Evolutionary conservation across 2,797 vertebrate genomes (phyloP).

Genomic region (Rachycentron canadum): DNA sequence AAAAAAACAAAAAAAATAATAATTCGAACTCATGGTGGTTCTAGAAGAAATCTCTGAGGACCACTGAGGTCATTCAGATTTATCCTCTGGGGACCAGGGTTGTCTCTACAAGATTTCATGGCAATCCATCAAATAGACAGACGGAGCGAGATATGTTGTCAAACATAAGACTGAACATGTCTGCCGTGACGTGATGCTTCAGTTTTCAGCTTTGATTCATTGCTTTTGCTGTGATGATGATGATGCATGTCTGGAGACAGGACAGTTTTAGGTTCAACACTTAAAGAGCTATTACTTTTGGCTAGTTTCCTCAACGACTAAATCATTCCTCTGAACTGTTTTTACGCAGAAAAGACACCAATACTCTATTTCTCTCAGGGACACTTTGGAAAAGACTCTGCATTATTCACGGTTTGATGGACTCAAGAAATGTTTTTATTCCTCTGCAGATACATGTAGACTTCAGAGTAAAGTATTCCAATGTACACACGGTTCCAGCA

Average conservation of each 20-base stretch:
- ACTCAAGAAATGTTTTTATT: constrained; percentile 46
- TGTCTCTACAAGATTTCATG: background rate
- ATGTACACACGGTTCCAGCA: constrained; percentile 27
- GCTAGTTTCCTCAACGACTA: constrained; percentile 27
- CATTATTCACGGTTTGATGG: constrained; percentile 31
- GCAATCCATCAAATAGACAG: background rate
- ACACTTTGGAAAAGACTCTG: constrained; percentile 43
- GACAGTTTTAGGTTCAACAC: constrained; percentile 29
- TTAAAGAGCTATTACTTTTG: constrained; percentile 38
- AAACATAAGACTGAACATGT: constrained; percentile 8
- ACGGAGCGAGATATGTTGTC: background rate
- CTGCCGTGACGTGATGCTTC: constrained; percentile 17
- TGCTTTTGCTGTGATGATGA: constrained; percentile 38
- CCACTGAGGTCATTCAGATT: background rate
- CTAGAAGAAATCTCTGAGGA: background rate
- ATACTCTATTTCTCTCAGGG: constrained; percentile 24
- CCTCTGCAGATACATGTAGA: constrained; percentile 25
- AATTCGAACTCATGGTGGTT: background rate
- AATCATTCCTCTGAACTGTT: constrained; percentile 33
- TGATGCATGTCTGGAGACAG: constrained; percentile 34
- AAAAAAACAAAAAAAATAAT: background rate
- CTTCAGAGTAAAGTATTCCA: constrained; percentile 38
- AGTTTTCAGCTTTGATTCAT: constrained; percentile 10
- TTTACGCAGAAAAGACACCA: constrained; percentile 35
- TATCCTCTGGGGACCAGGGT: background rate